Evolutionary conservation across 2,888 invertebrate species (phyloP).

Genomic region (Drosophila glabriapex): DNA sequence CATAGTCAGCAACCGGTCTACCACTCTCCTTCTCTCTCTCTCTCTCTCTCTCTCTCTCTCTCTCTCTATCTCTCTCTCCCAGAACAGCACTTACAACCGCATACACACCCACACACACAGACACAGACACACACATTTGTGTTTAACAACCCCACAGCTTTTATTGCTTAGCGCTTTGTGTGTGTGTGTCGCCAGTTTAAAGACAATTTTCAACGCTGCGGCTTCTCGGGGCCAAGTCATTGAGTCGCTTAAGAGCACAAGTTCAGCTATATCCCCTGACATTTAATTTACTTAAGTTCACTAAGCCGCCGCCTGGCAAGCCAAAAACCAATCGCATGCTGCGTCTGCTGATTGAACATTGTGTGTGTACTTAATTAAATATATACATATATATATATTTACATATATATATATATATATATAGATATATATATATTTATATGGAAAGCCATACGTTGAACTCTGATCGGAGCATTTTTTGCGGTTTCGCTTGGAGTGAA

Average conservation of each 20-base stretch:
- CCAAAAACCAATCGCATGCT: conserved; percentile 55
- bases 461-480: conserved; percentile 15
- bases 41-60: neutral
- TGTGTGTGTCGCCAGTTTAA: conserved; percentile 57
- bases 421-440: conserved; percentile 8
- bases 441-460: neutral
- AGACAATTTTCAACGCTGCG: conserved; percentile 55
- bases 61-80: neutral
- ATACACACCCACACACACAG: conserved; percentile 17
- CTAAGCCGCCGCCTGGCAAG: conserved; percentile 47
- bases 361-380: conserved; percentile 68
- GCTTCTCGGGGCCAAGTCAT: conserved; percentile 2
- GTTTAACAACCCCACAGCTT: conserved; percentile 37
- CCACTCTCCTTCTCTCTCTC: neutral
- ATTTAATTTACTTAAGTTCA: conserved; percentile 72
- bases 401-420: conserved; percentile 2
- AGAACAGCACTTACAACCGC: conserved; percentile 8
- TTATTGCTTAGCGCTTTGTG: conserved; percentile 62
- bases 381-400: conserved; percentile 44
- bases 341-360: conserved; percentile 38
- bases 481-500: conserved; percentile 22
- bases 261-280: conserved; percentile 39
- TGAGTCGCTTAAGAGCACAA: conserved; percentile 27
- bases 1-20: conserved; percentile 31
- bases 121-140: conserved; percentile 11